phyloP scores from a whole-genome alignment of 2,113 vertebrate species.

The Melanocharis versteri region DNA sequence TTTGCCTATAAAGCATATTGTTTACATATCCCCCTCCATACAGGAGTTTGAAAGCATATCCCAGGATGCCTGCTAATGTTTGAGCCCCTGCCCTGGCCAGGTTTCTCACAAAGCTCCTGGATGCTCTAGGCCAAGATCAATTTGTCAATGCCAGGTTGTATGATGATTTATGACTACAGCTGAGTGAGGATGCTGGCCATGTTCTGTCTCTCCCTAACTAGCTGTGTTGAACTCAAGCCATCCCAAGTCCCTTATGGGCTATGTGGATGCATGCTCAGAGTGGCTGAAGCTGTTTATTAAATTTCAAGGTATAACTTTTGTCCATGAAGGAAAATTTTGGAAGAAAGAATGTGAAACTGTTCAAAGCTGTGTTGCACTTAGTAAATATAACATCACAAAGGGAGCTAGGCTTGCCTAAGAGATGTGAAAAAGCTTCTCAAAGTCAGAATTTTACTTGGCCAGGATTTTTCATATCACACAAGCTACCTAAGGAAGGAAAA shows the following conservation, averaged over 20 bases:
- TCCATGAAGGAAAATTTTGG: background rate
- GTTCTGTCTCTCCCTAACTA: slow-evolving; percentile 44
- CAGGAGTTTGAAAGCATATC: slow-evolving; percentile 34
- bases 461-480: background rate
- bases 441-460: background rate
- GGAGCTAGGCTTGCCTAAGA: background rate
- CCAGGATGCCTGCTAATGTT: slow-evolving; percentile 26
- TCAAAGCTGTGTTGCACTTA: background rate
- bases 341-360: slow-evolving; percentile 1
- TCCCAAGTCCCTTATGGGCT: slow-evolving; percentile 46
- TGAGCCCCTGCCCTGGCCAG: slow-evolving; percentile 11
- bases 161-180: slow-evolving; percentile 70
- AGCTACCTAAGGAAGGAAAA: background rate
- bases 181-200: background rate
- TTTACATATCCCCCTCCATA: slow-evolving; percentile 15
- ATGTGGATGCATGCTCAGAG: background rate
- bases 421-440: background rate
- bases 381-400: background rate
- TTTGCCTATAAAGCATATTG: slow-evolving; percentile 5
- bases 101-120: slow-evolving; percentile 54
- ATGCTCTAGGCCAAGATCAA: slow-evolving; percentile 61
- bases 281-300: slow-evolving; percentile 25
- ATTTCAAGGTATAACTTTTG: background rate
- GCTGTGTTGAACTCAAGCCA: slow-evolving; percentile 44
- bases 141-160: slow-evolving; percentile 73